Conservation (phyloP, 2,888 invertebrate genomes). For the Keiferia lycopersicella region DNA sequence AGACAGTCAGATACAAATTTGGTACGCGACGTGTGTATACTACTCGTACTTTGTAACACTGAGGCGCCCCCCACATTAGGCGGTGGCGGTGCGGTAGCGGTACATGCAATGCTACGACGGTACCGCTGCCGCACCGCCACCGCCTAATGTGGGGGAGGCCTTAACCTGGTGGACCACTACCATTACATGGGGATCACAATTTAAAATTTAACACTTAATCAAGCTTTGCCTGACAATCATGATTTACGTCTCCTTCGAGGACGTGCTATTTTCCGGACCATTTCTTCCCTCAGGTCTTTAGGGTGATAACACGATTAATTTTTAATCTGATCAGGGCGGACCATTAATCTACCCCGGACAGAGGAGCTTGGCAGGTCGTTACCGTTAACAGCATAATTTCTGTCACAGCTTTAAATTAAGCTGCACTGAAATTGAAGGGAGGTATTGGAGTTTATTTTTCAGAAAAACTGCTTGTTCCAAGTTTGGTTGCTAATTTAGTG, state of each 20-base stretch:
- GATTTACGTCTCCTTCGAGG: conserved; percentile 61
- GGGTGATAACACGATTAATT: conserved; percentile 62
- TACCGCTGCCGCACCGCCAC: too few species aligned
- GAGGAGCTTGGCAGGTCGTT: conserved; percentile 18
- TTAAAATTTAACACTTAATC: conserved; percentile 78
- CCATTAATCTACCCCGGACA: conserved; percentile 28
- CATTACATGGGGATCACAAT: conserved; percentile 52
- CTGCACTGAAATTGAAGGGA: background rate
- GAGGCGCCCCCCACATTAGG: too few species aligned
- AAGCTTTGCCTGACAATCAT: conserved; percentile 69
- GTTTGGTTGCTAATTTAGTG: too few species aligned
- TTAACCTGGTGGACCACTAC: background rate
- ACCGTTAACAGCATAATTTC: background rate
- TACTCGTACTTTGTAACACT: too few species aligned
- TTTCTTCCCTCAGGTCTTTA: conserved; percentile 62
- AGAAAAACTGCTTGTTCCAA: too few species aligned
- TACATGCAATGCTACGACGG: too few species aligned
- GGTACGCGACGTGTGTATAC: too few species aligned
- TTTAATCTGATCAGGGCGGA: conserved; percentile 57
- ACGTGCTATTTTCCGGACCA: conserved; percentile 66
- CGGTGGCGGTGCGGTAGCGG: too few species aligned
- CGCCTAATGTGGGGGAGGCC: too few species aligned
- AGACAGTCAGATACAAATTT: too few species aligned
- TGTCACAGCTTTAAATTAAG: background rate
- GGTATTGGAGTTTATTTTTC: background rate